Conservation (phyloP, 2,797 vertebrate genomes). For the Decapterus maruadsi region DNA sequence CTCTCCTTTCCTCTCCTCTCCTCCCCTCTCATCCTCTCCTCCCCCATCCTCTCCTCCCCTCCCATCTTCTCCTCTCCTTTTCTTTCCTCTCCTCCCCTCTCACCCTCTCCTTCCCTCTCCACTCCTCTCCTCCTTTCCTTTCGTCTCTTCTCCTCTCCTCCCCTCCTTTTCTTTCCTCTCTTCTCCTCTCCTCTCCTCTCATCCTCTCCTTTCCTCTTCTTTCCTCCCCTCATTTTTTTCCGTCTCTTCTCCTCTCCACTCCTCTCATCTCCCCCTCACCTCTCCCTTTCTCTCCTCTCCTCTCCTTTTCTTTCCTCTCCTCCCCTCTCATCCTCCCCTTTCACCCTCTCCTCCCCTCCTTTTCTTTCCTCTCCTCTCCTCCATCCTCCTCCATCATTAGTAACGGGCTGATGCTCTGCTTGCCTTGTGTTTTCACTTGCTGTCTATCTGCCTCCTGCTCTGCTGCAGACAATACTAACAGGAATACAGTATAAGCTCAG, state of each 20-base stretch:
- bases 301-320: background rate
- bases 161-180: too few species aligned
- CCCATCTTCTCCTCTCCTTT: background rate
- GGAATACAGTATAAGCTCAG: constrained; percentile 7
- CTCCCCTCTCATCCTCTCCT: background rate
- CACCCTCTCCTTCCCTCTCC: too few species aligned
- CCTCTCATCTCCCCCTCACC: too few species aligned
- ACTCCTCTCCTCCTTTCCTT: too few species aligned
- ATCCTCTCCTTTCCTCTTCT: background rate
- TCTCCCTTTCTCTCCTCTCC: background rate
- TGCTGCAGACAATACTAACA: constrained; percentile 23
- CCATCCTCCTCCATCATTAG: constrained; percentile 9
- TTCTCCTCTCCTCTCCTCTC: too few species aligned
- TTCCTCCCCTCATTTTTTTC: background rate
- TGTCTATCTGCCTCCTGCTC: constrained; percentile 26
- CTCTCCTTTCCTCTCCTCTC: background rate
- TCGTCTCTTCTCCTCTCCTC: too few species aligned
- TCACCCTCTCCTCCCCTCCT: too few species aligned
- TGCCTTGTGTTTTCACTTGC: constrained; percentile 54
- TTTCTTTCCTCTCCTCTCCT: too few species aligned
- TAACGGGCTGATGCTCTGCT: constrained; percentile 62
- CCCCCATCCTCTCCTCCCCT: background rate
- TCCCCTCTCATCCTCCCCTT: too few species aligned
- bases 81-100: too few species aligned
- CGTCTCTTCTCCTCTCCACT: too few species aligned